Conservation (phyloP, 1,140 invertebrate genomes). For the Hestina assimilis region DNA sequence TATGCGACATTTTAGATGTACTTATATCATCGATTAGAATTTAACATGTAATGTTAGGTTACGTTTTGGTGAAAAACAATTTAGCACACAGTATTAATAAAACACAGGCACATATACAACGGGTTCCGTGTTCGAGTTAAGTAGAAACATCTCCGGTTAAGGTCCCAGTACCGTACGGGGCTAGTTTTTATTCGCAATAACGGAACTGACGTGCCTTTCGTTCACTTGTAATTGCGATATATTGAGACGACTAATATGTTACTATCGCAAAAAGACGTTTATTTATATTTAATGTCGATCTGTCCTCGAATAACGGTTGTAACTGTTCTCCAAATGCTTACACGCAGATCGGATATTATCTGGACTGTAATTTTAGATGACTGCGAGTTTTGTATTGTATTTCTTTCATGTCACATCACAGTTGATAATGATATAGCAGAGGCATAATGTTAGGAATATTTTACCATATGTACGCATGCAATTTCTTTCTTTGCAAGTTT, state of each 20-base stretch:
- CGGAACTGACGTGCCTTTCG: slow-evolving; percentile 29
- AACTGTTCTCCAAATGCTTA: slow-evolving; percentile 10
- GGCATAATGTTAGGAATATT: no score
- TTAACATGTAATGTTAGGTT: no score
- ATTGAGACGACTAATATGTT: slow-evolving; percentile 40
- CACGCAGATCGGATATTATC: background rate
- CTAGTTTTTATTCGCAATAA: slow-evolving; percentile 46
- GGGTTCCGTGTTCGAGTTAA: background rate
- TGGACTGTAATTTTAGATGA: background rate
- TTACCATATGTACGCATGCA: no score
- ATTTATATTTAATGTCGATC: slow-evolving; percentile 38
- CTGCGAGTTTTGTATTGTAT: no score
- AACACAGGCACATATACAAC: background rate
- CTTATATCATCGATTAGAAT: no score
- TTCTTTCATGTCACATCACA: no score
- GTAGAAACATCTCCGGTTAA: slow-evolving; percentile 27
- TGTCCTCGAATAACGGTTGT: slow-evolving; percentile 7
- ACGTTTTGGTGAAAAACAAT: no score
- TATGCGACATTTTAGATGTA: no score
- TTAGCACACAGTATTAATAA: background rate
- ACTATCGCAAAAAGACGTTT: slow-evolving; percentile 43
- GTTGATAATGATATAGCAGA: no score
- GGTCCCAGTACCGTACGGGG: slow-evolving; percentile 22
- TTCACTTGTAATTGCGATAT: slow-evolving; percentile 54
- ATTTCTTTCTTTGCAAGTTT: no score